Evolutionary conservation across 2,113 vertebrate species (phyloP), one percentile per base, ranked within the genome.

Genomic region (Oriolus oriolus): DNA sequence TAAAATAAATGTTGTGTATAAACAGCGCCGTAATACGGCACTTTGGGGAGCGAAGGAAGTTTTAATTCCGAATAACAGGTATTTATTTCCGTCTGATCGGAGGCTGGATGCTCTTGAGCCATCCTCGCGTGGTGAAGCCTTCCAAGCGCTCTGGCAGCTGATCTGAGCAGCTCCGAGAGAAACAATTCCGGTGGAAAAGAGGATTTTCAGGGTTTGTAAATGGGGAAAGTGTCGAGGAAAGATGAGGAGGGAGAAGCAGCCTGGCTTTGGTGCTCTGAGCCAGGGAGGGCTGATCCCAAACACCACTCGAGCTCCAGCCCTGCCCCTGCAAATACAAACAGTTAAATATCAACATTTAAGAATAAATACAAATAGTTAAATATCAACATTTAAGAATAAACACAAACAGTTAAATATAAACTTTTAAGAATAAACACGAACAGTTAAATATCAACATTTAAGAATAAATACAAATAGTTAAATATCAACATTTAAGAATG

Each of bases 181-280:
- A 13, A 35, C 60, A 44, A 56, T 6, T 12, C 30, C n/a, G 74
- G 11, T 5, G 15, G 22, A 44, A 74, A 54, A 52, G 41, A 9
- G 21, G 4, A 14, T 89, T 87, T 31, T 11, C 3, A 2, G 52
- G 21, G 33, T 28, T 78, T 69, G 69, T 21, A 4, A 47, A 10
- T 11, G 0, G 3, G 56, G 69, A 42, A n/a, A 1, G 33, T 20
- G 30, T 7, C 0, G 5, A 66, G 79, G 15, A 16, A 47, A 49
- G 45, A 9, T 2, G 14, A 49, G 53, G 63, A 7, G 57, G 47
- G 68, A 74, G 33, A 44, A 39, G 37, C 4, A 52, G 53, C 26
- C 7, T 7, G 31, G 74, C 10, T 54, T 37, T 8, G 11, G 70
- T 2, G 35, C 33, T 42, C 13, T 0, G 0, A 26, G 33, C 30